Conservation (phyloP, 2,888 invertebrate species). For the Trypoxylon attenuatum region DNA sequence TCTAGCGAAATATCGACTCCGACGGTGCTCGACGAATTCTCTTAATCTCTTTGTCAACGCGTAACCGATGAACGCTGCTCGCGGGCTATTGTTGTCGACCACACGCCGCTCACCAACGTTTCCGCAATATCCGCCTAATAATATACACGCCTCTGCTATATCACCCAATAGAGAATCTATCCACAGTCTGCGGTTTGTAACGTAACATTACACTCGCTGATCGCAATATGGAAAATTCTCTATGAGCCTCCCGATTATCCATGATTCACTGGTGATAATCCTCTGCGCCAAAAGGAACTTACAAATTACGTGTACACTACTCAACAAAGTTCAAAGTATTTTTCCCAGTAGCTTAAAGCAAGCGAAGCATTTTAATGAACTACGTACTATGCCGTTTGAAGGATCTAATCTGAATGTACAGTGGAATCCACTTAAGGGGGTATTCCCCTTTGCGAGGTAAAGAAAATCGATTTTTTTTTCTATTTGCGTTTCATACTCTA, state of each 20-base stretch:
- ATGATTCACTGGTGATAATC: not conserved
- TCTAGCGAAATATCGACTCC: not conserved
- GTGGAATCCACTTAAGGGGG: too few species aligned
- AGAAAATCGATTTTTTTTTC: too few species aligned
- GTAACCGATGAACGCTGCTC: conserved; percentile 6
- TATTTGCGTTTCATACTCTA: too few species aligned
- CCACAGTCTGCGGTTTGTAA: not conserved
- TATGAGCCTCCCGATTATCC: conserved; percentile 9
- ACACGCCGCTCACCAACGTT: conserved; percentile 6
- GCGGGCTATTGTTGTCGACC: conserved; percentile 11
- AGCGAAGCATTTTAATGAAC: too few species aligned
- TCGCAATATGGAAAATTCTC: conserved; percentile 18
- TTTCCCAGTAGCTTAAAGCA: too few species aligned
- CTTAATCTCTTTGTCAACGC: conserved; percentile 21
- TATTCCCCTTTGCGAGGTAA: too few species aligned
- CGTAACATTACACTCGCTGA: conserved; percentile 10
- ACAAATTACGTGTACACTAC: too few species aligned
- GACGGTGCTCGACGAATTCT: conserved; percentile 15
- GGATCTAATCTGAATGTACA: too few species aligned
- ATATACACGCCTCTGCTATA: not conserved
- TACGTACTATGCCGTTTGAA: too few species aligned
- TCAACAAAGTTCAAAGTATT: too few species aligned
- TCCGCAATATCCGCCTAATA: conserved; percentile 16
- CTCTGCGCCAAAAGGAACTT: not conserved
- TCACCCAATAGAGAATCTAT: conserved; percentile 1